Percentiles rank a stretch among this genome's conserved stretches.
These are phyloP conservation scores for Acrocera orbiculus DNA, from an alignment of 2,888 invertebrate species.

Conservation along the genomic window DNA sequence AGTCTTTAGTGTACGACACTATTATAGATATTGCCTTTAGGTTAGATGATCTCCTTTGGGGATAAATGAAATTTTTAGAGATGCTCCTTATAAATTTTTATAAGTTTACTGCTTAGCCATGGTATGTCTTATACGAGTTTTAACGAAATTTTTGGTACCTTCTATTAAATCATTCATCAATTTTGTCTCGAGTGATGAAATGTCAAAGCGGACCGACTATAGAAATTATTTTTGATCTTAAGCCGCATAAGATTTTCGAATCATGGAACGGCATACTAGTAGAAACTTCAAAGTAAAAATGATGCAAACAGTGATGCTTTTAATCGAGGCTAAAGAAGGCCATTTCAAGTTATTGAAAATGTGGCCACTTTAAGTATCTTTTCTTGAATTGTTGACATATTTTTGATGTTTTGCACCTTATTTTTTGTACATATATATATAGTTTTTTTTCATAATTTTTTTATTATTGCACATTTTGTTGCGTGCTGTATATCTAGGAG, in stretches of 20 bases:
- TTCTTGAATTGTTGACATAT: constrained; percentile 12
- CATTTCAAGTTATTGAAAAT: not conserved
- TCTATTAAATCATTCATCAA: constrained; percentile 13
- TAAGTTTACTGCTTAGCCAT: constrained; percentile 3
- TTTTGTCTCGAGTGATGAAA: constrained; percentile 13
- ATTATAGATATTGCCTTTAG: constrained; percentile 6
- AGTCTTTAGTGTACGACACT: too few species aligned
- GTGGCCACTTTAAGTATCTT: constrained; percentile 8
- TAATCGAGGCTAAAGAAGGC: not conserved
- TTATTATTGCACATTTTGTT: not conserved
- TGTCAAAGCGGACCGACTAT: constrained; percentile 11
- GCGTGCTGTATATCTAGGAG: not conserved
- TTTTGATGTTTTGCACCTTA: constrained; percentile 13
- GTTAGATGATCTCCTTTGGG: not conserved
- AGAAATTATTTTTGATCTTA: constrained; percentile 12
- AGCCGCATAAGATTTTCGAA: constrained; percentile 6
- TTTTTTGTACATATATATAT: constrained; percentile 2
- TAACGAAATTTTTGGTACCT: constrained; percentile 12
- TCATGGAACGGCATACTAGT: not conserved
- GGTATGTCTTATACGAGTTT: constrained; percentile 1
- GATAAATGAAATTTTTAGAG: constrained; percentile 9
- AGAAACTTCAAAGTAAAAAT: not conserved
- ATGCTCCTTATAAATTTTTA: constrained; percentile 12
- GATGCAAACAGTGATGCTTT: not conserved
- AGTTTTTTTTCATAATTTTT: not conserved